These are phyloP conservation scores for Meleagris gallopavo DNA, from an alignment of 2,113 vertebrate genomes.

Conservation along the genomic window DNA sequence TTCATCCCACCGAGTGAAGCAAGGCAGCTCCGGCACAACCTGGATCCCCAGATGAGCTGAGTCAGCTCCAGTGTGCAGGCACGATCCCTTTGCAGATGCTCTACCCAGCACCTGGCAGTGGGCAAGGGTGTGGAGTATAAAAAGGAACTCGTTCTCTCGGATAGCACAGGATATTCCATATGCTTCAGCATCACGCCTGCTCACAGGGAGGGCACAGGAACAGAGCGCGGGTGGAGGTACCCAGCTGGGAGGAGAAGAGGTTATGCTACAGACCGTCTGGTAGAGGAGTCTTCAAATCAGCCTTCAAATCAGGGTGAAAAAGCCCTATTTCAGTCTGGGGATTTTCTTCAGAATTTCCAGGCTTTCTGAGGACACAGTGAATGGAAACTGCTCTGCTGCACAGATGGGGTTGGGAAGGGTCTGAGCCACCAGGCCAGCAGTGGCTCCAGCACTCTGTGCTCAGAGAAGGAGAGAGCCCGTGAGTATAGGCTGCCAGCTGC, in stretches of 20 bases:
- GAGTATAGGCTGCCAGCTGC: background rate
- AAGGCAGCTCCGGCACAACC: background rate
- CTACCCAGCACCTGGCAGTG: rapidly evolving
- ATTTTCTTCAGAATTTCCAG: background rate
- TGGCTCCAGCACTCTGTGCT: background rate
- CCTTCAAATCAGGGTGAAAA: background rate
- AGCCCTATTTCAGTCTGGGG: background rate
- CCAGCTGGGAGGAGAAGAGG: background rate
- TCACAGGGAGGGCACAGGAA: background rate
- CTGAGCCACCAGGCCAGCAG: background rate
- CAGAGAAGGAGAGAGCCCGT: background rate
- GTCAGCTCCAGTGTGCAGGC: background rate
- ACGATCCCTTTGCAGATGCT: background rate
- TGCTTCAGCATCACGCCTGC: background rate
- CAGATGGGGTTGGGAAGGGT: background rate
- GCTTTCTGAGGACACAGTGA: background rate
- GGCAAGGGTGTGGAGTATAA: background rate
- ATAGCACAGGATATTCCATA: background rate
- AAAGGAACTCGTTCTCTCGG: background rate
- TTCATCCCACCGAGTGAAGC: background rate
- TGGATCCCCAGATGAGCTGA: background rate
- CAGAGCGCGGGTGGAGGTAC: background rate
- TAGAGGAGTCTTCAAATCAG: background rate
- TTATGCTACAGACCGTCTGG: background rate
- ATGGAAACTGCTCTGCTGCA: background rate